Base-by-base conservation (phyloP, 1,140 invertebrate species). In the Calliphora vicina region DNA sequence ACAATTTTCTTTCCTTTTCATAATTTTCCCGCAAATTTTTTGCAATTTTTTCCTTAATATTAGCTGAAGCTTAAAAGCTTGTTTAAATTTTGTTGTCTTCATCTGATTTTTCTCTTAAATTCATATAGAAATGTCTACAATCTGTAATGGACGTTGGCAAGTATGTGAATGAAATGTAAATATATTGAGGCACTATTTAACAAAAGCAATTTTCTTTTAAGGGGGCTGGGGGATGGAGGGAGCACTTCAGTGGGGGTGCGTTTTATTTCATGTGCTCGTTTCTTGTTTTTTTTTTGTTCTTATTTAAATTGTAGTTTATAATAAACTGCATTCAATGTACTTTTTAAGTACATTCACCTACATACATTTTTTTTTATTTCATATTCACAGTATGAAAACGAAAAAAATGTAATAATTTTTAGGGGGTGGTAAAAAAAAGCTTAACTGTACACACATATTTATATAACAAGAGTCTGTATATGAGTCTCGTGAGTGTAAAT, bases 301-400 rank as follows among this genome's bases (percentile, higher is more conserved):
- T 67, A 25, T 42, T 76, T 76, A 76, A 76, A 76, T 76, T 76
- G 73, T 15, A 42, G 73, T 76, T 76, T 76, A 20, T 35, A 35
- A 42, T 42, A 35, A 42, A 76, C 73, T 35, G 17, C 72, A 67
- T 67, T 76, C 27, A 76, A 42, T 76, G 73, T 42, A 67, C 50
- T 29, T 42, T 76, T 76, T 42, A 76, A 76, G 73, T 76, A 76
- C 73, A 76, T 76, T 76, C 73, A 76, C 73, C 73, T 76, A 76
- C 17, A 76, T 76, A 42, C 29, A 42, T 35, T 76, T 76, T 73
- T 73, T 12, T 73, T 29, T 27, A 15, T 73, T 13, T 29, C 1
- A 27, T 5, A 10, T 73, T 2, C 72, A 73, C n/a, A 67, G 1
- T 67, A 25, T 8, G 23, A 23, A 6, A 9, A 23, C 6, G 1